A percentile compares a stretch with the other conserved stretches of the same genome.
These are phyloP conservation scores for Hirtodrosophila cameraria DNA, from an alignment of 2,888 invertebrate species.

Conservation along the genomic window DNA sequence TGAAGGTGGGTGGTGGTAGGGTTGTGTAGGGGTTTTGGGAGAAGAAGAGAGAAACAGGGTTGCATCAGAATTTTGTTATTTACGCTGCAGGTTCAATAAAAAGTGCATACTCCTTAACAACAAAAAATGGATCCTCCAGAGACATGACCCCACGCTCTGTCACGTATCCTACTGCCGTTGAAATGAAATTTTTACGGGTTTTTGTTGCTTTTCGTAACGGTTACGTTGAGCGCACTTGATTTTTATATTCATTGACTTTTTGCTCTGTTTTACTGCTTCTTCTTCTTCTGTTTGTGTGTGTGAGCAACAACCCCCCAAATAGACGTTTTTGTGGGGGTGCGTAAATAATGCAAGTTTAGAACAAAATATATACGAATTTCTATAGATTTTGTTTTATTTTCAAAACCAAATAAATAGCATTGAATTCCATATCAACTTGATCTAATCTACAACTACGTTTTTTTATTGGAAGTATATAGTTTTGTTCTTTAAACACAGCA, in stretches of 20 bases:
- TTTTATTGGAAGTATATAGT: slow-evolving; percentile 41
- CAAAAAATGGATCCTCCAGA: slow-evolving; percentile 99
- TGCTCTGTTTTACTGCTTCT: slow-evolving; percentile 13
- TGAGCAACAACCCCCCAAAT: slow-evolving; percentile 64
- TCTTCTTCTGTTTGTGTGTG: slow-evolving; percentile 17
- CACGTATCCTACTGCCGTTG: slow-evolving; percentile 37
- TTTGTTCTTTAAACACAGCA: slow-evolving; percentile 45
- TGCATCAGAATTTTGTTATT: slow-evolving; percentile 31
- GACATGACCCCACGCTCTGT: slow-evolving; percentile 91
- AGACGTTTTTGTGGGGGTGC: slow-evolving; percentile 28
- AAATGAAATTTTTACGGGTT: slow-evolving; percentile 40
- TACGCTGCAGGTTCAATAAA: slow-evolving; percentile 11
- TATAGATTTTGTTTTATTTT: background rate
- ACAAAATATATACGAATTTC: slow-evolving; percentile 31
- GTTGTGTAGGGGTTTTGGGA: background rate
- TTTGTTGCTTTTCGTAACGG: slow-evolving; percentile 39
- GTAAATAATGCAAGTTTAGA: slow-evolving; percentile 54
- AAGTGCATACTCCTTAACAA: slow-evolving; percentile 97
- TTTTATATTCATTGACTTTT: slow-evolving; percentile 63
- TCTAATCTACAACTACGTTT: slow-evolving; percentile 50
- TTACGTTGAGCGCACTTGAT: slow-evolving; percentile 49
- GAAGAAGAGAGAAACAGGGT: background rate
- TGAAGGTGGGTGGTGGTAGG: background rate
- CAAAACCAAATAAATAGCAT: slow-evolving; percentile 24
- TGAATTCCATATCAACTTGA: slow-evolving; percentile 60